Percentiles rank a stretch among this genome's conserved stretches.
Evolutionary conservation across 2,888 invertebrate genomes (phyloP).

Genomic region (Clanis bilineata): DNA sequence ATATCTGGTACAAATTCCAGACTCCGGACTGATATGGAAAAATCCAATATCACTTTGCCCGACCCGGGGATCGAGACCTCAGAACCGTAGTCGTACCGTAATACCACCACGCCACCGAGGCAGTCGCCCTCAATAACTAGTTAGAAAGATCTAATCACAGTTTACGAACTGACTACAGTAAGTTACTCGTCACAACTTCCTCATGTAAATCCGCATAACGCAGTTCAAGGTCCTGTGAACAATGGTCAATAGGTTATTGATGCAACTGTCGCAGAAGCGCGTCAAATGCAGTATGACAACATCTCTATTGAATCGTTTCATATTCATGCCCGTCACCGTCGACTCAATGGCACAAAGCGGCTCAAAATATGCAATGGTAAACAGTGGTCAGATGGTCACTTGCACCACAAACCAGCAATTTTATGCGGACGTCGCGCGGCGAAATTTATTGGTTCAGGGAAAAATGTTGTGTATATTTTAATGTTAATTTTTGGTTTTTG

Average conservation of each 20-base stretch:
- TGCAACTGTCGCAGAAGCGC: slow-evolving; percentile 61
- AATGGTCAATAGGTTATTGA: slow-evolving; percentile 63
- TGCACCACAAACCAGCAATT: slow-evolving; percentile 30
- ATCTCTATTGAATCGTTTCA: slow-evolving; percentile 74
- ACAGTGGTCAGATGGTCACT: slow-evolving; percentile 51
- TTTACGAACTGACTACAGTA: neutral
- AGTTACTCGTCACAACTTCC: slow-evolving; percentile 19
- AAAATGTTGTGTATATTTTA: neutral
- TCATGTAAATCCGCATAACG: slow-evolving; percentile 28
- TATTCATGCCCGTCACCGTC: slow-evolving; percentile 68
- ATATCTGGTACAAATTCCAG: too few relatives aligned
- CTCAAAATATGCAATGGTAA: slow-evolving; percentile 60
- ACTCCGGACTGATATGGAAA: too few relatives aligned
- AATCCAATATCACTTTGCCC: too few relatives aligned
- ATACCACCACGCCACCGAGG: too few relatives aligned
- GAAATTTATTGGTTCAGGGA: slow-evolving; percentile 31
- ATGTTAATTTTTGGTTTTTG: neutral
- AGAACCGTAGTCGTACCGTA: too few relatives aligned
- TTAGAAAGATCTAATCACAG: neutral
- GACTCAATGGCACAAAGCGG: slow-evolving; percentile 64
- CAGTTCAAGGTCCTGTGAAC: slow-evolving; percentile 57
- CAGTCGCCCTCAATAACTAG: too few relatives aligned
- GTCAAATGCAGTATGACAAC: slow-evolving; percentile 69
- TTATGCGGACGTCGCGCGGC: slow-evolving; percentile 35
- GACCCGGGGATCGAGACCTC: too few relatives aligned